Base-by-base conservation (phyloP, 2,888 invertebrate species). In the Drosophila silvestris region DNA sequence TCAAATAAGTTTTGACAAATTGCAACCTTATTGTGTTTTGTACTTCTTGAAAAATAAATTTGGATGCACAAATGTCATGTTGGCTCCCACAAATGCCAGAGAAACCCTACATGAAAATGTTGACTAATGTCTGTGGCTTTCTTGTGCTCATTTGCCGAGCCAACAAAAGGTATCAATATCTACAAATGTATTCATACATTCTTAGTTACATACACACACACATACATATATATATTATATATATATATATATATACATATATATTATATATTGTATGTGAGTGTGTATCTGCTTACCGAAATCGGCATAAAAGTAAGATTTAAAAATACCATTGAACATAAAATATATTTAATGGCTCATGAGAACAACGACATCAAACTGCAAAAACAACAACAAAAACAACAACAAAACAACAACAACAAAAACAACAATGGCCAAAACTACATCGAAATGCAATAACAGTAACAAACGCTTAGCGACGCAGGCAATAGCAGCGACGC, bases 1-100 rank as follows among this genome's bases (percentile, higher is more conserved):
- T 86, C 86, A 86, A 85, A 85, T 76, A 88, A 88, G 70, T 86
- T 86, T 82, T 85, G 86, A 88, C 88, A 86, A 86, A 85, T 86
- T 83, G 82, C 86, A 85, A 82, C 65, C 64, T 71, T 56, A 70
- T 67, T 73, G 70, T 70, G 56, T 80, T 59, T 59, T 60, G 66
- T 58, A 52, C 57, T 35, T 70, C 65, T 52, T 60, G 51, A 59
- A 68, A 68, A 73, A 80, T 63, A 39, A 68, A 80, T 77, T 77
- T 68, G 22, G 50, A 71, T 74, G 67, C 68, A 70, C 54, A 77
- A 72, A 79, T 67, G 67, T 53, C 41, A 74, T 79, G 58, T 50
- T 59, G 70, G 35, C 70, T 63, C 67, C 64, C 71, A 69, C 54
- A 66, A 30, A 51, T 39, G 32, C 1, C n/a, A 53, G 28, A 62